Percentiles rank a stretch among this genome's conserved stretches.
These are phyloP conservation scores for Parapristionchus giblindavisi DNA, from an alignment of 2,888 invertebrate species.

Conservation along the genomic window DNA sequence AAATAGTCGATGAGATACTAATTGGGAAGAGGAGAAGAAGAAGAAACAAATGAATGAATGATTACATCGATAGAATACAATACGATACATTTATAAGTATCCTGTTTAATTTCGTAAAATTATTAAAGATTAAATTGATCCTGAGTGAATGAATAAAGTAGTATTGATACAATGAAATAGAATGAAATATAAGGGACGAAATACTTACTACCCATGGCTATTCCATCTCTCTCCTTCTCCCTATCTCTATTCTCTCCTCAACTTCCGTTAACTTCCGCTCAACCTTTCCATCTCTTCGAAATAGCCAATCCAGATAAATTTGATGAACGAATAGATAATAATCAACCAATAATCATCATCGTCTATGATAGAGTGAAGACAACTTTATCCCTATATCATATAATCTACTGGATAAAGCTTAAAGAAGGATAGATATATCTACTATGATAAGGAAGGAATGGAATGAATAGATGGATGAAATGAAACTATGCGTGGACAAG, in stretches of 20 bases:
- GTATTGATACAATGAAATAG: background rate
- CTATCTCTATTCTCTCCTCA: constrained; percentile 1
- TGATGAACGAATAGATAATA: background rate
- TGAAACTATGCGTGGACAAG: background rate
- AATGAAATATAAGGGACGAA: background rate
- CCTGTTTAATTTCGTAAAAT: too few species aligned
- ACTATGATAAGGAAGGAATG: background rate
- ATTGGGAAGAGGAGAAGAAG: background rate
- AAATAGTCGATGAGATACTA: background rate
- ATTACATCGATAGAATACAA: too few species aligned
- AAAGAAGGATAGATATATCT: background rate
- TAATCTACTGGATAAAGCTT: background rate
- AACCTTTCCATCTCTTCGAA: background rate
- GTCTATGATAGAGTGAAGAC: background rate
- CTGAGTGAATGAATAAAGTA: background rate
- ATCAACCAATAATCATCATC: background rate
- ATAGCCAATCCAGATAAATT: background rate
- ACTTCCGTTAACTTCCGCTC: constrained; percentile 20
- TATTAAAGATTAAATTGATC: background rate
- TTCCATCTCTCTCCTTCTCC: background rate
- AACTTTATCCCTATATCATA: background rate
- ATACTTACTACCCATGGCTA: background rate
- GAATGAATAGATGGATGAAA: background rate
- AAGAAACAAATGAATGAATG: background rate
- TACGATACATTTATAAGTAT: too few species aligned